Evolutionary conservation across 2,113 vertebrate species (phyloP), one percentile per base, ranked within the genome.

Genomic region (Gadus chalcogrammus): DNA sequence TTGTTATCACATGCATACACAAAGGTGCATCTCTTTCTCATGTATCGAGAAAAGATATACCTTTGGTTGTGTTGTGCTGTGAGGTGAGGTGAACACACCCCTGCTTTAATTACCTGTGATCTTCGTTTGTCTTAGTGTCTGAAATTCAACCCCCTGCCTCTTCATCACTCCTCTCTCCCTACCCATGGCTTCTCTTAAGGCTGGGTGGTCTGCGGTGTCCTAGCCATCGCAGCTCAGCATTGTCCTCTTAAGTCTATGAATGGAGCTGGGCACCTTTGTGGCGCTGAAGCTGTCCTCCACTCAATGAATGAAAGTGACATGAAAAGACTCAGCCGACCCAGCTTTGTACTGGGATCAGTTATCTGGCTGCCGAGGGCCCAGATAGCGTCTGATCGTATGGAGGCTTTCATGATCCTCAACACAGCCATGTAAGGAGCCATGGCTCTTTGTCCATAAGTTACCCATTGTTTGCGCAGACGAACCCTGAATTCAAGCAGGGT

Each of bases 291-390:
- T 38, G 72, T 87, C 84, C 87, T 85, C 82, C 87, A 85, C 88
- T 88, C 79, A 88, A 88, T 89, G 87, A 84, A 87, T 89, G 87
- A 84, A 87, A 85, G 84, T 90, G 87, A 93, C 88, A 93, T 93
- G 90, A 93, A 93, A 93, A 91, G 90, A 88, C 79, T 75, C 70
- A 81, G 85, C 81, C 64, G 75, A 48, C 9, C 42, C 42, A 87
- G 90, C 91, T 92, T 93, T 93, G 91, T 92, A 91, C 88, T 87
- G 71, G 88, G 87, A 92, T 91, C 90, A 91, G 88, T 93, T 91
- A 90, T 84, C 82, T 84, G 86, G 80, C 31, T 35, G 31, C 31
- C 31, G 31, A 6, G 31, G 31, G 31, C 1, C 42, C 6, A 48
- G 42, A 9, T 81, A 62, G 64, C 72, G 81, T 89, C 87, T 91